These are phyloP conservation scores for Drosophila kepulauana DNA, from an alignment of 1,140 invertebrate genomes.

Conservation along the genomic window DNA sequence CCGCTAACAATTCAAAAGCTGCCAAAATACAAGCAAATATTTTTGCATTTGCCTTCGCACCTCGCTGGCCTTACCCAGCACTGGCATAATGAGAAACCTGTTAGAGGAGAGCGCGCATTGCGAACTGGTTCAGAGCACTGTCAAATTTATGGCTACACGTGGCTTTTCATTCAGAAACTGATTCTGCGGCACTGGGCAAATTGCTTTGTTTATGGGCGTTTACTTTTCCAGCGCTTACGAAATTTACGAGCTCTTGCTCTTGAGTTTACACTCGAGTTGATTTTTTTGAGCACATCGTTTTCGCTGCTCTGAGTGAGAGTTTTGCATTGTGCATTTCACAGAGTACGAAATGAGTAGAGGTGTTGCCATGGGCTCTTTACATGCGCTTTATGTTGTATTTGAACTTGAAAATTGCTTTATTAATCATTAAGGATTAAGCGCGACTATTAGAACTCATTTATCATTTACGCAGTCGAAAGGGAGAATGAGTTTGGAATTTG, in stretches of 20 bases:
- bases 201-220: conserved; percentile 84
- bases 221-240: conserved; percentile 63
- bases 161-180: conserved; percentile 79
- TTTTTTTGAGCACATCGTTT: conserved; percentile 7
- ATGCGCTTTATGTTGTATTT: conserved; percentile 57
- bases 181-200: conserved; percentile 47
- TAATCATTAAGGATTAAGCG: conserved; percentile 76
- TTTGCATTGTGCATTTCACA: not conserved
- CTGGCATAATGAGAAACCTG: conserved; percentile 79
- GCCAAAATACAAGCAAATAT: conserved; percentile 37
- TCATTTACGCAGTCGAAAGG: conserved; percentile 35
- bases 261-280: conserved; percentile 51
- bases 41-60: conserved; percentile 8
- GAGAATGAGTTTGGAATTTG: not conserved
- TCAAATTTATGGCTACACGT: conserved; percentile 76
- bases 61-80: conserved; percentile 46
- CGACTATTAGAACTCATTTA: conserved; percentile 70
- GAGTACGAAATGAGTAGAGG: not conserved
- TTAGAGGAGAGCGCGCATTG: conserved; percentile 61
- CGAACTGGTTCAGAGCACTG: conserved; percentile 59
- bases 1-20: conserved; percentile 33
- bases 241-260: conserved; percentile 74
- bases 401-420: conserved; percentile 83
- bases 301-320: conserved; percentile 7
- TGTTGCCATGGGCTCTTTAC: conserved; percentile 19